Conservation (phyloP, 1,140 invertebrate species). For the Pogonomyrmex barbatus region DNA sequence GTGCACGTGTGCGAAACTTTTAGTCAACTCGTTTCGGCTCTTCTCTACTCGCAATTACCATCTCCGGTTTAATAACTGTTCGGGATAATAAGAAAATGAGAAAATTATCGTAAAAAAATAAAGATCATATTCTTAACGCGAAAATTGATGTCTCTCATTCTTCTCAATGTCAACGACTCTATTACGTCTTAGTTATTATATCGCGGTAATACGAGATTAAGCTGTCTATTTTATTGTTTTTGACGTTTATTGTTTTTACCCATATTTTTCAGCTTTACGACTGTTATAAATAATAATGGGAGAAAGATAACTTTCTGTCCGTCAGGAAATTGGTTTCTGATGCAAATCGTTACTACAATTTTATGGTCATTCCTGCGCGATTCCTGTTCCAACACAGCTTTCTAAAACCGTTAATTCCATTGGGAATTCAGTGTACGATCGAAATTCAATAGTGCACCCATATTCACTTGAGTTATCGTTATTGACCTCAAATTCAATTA, state of each 20-base stretch:
- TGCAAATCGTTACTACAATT: neutral
- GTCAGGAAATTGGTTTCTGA: neutral
- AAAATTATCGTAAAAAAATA: neutral
- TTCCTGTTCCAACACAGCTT: conserved; percentile 69
- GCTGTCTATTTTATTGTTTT: neutral
- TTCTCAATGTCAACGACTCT: neutral
- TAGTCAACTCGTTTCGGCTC: conserved; percentile 11
- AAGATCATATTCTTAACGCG: neutral
- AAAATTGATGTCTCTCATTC: conserved; percentile 2
- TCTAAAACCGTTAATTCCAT: conserved; percentile 83
- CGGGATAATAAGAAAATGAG: neutral
- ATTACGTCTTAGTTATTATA: neutral
- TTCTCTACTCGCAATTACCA: neutral
- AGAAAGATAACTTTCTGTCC: neutral
- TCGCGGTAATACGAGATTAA: neutral
- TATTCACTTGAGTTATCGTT: conserved; percentile 5
- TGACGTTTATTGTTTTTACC: neutral
- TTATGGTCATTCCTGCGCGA: neutral
- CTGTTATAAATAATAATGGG: neutral
- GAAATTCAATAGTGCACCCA: conserved; percentile 69
- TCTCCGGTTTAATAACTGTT: neutral
- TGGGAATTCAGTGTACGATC: conserved; percentile 77
- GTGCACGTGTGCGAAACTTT: neutral
- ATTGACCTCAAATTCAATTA: conserved; percentile 5
- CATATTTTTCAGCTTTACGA: neutral